Evolutionary conservation across 1,140 invertebrate species (phyloP), one percentile per base, ranked within the genome.

Genomic region (Cyrtorhinus lividipennis): DNA sequence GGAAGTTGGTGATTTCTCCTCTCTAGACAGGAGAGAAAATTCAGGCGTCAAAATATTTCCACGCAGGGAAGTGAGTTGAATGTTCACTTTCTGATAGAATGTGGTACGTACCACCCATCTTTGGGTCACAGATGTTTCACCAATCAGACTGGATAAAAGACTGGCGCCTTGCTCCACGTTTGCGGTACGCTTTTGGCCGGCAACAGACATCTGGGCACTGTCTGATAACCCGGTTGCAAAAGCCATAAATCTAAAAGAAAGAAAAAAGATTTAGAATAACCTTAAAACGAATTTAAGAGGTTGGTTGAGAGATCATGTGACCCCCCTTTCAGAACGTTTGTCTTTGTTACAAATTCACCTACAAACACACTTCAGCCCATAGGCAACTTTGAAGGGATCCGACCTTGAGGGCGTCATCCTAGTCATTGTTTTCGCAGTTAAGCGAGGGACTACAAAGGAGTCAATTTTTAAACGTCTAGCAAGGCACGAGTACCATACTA

Each of bases 1-100:
- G 94, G 74, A 99, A 99, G 75, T 99, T 99, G 18, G 92, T 95
- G 70, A 99, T 98, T 81, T 99, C 95, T 22, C 96, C 96, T 69
- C 92, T 81, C 86, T 92, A 70, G 5, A 79, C 78, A 62, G 60
- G 64, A n/a, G n/a, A n/a, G n/a, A n/a, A n/a, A n/a, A n/a, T n/a
- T n/a, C n/a, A n/a, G n/a, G n/a, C n/a, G n/a, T n/a, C n/a, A 44
- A n/a, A 44, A 44, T 45, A 45, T 61, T 60, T 60, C 20, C 65
- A 24, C 25, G 48, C n/a, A 25, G 12, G 20, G 12, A 38, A 63
- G 44, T 44, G 24, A 58, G 24, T 22, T 48, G 64, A 53, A 10
- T n/a, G 8, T 56, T 22, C 10, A 56, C 53, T n/a, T 10, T 59
- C 26, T 59, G 15, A 13, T 10, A 25, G n/a, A 44, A 44, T 44